phyloP scores from a whole-genome alignment of 35 echinoderm and acorn worm genomes.

The Apostichopus japonicus region DNA sequence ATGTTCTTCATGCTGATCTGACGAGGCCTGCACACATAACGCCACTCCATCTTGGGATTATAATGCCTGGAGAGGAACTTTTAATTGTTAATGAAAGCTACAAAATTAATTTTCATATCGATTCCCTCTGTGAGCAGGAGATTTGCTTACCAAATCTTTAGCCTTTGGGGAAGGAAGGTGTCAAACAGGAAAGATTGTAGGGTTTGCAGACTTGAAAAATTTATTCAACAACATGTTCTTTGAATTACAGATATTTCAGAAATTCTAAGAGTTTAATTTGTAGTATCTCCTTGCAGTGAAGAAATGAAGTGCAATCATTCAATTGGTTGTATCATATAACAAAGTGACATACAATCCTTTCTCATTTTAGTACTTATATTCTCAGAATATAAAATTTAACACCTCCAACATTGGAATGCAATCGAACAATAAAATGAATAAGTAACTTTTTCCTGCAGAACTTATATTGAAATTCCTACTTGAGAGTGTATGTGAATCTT shows the following conservation, averaged over 20 bases:
- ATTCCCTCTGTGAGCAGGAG: neutral
- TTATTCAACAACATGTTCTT: neutral
- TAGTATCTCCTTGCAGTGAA: neutral
- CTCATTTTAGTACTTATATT: too few species aligned
- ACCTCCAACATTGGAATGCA: too few species aligned
- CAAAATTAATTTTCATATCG: constrained; percentile 55
- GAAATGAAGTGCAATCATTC: too few species aligned
- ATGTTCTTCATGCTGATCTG: neutral
- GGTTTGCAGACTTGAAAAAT: neutral
- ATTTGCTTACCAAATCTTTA: neutral
- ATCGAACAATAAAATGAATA: too few species aligned
- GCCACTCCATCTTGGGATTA: neutral
- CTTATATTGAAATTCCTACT: too few species aligned
- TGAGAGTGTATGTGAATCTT: too few species aligned
- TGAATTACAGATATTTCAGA: neutral
- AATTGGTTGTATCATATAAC: too few species aligned
- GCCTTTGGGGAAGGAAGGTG: constrained; percentile 23
- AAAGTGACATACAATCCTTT: too few species aligned
- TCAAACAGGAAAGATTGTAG: neutral
- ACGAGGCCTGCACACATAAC: neutral
- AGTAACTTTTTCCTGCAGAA: too few species aligned
- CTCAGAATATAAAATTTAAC: too few species aligned
- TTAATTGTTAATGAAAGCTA: constrained; percentile 27
- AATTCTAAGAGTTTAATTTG: neutral
- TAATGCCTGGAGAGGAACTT: neutral